A percentile compares a stretch with the other conserved stretches of the same genome.
Conservation (phyloP, 35 echinoderm and acorn worm species). For the Holothuria glaberrima region DNA sequence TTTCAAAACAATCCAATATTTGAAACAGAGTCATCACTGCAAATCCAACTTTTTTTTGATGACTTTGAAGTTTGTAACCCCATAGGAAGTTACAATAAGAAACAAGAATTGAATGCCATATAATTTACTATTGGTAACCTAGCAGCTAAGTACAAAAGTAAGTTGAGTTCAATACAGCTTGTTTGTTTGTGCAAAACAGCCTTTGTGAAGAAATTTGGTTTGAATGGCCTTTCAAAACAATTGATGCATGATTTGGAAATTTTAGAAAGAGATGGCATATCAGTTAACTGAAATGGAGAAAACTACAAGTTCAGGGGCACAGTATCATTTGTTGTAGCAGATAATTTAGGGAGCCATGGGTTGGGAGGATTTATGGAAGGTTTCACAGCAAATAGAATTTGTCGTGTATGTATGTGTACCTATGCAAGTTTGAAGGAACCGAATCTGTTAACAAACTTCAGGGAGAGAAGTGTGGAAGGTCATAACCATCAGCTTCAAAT, state of each 20-base stretch:
- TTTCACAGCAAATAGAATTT: constrained; percentile 60
- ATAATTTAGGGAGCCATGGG: constrained; percentile 69
- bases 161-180: constrained; percentile 58
- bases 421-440: constrained; percentile 49
- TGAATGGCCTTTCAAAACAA: constrained; percentile 45
- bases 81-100: constrained; percentile 52
- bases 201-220: constrained; percentile 61
- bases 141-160: constrained; percentile 48
- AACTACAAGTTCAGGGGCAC: constrained; percentile 54
- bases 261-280: constrained; percentile 60
- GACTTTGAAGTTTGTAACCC: constrained; percentile 69
- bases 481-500: constrained; percentile 36
- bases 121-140: constrained; percentile 66
- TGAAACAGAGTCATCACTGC: constrained; percentile 13
- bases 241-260: constrained; percentile 55
- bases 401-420: constrained; percentile 63
- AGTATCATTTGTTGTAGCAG: constrained; percentile 62
- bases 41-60: constrained; percentile 58
- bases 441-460: neutral
- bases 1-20: constrained; percentile 29
- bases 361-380: constrained; percentile 58
- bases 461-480: constrained; percentile 31
- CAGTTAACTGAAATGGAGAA: constrained; percentile 48
- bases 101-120: constrained; percentile 60
- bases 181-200: constrained; percentile 61